Conservation (phyloP, 2,797 vertebrate species). For the Sebastes goodei region DNA sequence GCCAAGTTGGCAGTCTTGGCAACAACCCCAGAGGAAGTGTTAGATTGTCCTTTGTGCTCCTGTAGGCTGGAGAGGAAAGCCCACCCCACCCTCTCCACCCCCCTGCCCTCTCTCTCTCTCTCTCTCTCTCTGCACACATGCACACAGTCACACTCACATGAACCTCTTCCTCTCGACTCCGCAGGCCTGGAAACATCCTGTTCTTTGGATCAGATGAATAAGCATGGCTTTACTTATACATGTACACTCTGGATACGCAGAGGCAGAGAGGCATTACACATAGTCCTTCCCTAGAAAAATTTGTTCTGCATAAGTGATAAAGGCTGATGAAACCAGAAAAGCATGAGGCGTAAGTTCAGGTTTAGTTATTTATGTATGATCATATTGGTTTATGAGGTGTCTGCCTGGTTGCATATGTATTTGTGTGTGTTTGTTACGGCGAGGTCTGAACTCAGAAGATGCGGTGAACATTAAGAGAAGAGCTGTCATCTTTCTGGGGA, state of each 20-base stretch:
- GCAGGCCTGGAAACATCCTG: slow-evolving; percentile 82
- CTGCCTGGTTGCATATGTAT: slow-evolving; percentile 7
- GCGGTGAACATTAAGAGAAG: slow-evolving; percentile 36
- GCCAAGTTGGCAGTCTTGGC: slow-evolving; percentile 86
- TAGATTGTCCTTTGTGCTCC: slow-evolving; percentile 86
- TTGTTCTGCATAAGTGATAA: slow-evolving; percentile 23
- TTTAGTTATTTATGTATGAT: slow-evolving; percentile 13
- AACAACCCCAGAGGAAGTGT: slow-evolving; percentile 83
- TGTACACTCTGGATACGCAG: slow-evolving; percentile 34
- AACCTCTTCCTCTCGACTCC: slow-evolving; percentile 75
- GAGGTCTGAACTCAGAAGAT: slow-evolving; percentile 18
- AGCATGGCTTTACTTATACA: slow-evolving; percentile 62
- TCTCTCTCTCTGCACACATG: slow-evolving; percentile 23
- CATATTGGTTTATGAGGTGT: neutral
- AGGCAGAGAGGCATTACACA: slow-evolving; percentile 11
- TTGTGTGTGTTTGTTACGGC: neutral
- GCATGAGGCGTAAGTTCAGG: neutral
- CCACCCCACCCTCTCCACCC: slow-evolving; percentile 54
- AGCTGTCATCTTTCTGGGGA: slow-evolving; percentile 64
- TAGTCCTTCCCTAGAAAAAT: neutral
- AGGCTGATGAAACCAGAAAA: slow-evolving; percentile 19
- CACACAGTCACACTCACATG: slow-evolving; percentile 63
- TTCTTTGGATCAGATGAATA: slow-evolving; percentile 78
- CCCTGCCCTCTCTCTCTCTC: neutral
- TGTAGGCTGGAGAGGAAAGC: slow-evolving; percentile 81